Conservation (phyloP, 2,888 invertebrate genomes). For the Acleris literana region DNA sequence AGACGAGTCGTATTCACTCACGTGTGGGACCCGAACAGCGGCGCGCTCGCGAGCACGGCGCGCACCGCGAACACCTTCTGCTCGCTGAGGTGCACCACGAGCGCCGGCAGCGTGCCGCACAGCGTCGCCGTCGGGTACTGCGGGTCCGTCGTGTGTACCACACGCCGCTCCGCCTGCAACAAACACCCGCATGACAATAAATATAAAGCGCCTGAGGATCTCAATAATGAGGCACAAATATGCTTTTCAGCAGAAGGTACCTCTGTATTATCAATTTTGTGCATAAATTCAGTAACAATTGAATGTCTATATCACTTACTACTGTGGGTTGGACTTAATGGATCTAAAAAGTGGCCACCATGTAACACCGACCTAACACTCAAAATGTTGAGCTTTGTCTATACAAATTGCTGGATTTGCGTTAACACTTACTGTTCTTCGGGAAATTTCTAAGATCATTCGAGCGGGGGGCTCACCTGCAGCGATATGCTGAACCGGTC, state of each 20-base stretch:
- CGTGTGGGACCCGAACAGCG: conserved; percentile 14
- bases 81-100: conserved; percentile 95
- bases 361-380: too few species aligned
- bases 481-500: conserved; percentile 89
- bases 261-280: too few species aligned
- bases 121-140: conserved; percentile 93
- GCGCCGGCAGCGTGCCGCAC: conserved; percentile 92
- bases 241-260: too few species aligned
- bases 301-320: too few species aligned
- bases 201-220: background rate
- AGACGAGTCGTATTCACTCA: conserved; percentile 3
- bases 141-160: conserved; percentile 92
- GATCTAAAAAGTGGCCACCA: too few species aligned
- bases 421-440: too few species aligned
- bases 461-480: conserved; percentile 60
- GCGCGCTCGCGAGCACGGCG: conserved; percentile 50
- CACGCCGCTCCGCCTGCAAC: conserved; percentile 89
- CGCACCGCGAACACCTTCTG: conserved; percentile 87
- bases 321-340: too few species aligned
- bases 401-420: too few species aligned
- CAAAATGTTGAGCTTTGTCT: background rate
- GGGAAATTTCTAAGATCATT: too few species aligned
- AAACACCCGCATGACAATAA: background rate
- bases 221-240: too few species aligned
- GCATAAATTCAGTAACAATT: too few species aligned